Base-by-base conservation (phyloP, 1,140 invertebrate genomes). In the Magallana gigas region DNA sequence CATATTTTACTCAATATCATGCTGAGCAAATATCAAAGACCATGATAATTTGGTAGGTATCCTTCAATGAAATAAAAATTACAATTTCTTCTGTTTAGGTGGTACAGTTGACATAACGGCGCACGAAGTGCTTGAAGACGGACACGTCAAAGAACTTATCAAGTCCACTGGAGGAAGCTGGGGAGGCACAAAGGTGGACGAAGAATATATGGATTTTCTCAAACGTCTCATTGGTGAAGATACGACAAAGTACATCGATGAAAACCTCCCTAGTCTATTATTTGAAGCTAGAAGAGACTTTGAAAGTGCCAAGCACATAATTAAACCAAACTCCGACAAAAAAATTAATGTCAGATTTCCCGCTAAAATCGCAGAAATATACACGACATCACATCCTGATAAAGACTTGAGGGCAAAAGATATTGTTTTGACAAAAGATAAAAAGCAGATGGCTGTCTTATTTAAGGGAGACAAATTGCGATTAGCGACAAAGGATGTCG, bases 41-140 rank as follows among this genome's bases (percentile, higher is more conserved):
- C 36, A 48, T 2, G 36, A 48, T 1, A 48, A 48, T 48, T 48
- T 48, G 2, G 36, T 48, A 48, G 36, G 36, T 48, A 48, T 48
- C 36, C 36, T 48, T 48, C 5, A 0, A 48, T 48, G 36, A 48
- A 48, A 48, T 1, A 23, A 48, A 48, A 48, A 48, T 48, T 4
- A 48, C 0, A 48, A 48, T 48, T 1, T 48, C 5, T 68, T 62
- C 59, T 16, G 23, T 84, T 14, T 36, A 87, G 85, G 85, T 5
- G 85, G 85, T 11, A 87, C 85, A 18, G 59, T 87, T 48, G 81
- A 87, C 58, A 83, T 87, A n/a, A 83, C 80, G n/a, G 85, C 81
- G 6, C 80, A 87, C 57, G 68, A 87, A 64, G 57, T 87, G 5
- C 62, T 62, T 1, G 80, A 83, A 0, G 76, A 86, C 16, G 80